These are phyloP conservation scores for Nomia melanderi DNA, from an alignment of 1,140 invertebrate genomes.

Conservation along the genomic window DNA sequence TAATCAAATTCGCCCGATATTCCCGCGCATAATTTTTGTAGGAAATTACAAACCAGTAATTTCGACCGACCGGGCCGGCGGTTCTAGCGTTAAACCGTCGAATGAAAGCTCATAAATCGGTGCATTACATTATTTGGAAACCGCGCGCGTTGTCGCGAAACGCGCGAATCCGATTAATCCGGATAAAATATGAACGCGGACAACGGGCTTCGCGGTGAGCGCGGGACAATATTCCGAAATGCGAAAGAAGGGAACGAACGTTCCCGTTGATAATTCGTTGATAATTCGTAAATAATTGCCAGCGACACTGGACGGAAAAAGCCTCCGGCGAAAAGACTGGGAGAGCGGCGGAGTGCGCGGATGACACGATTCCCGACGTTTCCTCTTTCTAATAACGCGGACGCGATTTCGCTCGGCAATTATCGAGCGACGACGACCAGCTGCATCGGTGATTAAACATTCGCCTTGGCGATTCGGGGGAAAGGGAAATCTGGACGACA, in stretches of 20 bases:
- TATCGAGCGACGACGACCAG: slow-evolving; percentile 13
- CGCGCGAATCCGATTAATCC: too few species aligned
- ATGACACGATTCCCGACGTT: slow-evolving; percentile 18
- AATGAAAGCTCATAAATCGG: too few species aligned
- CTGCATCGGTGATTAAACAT: background rate
- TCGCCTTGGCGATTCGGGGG: background rate
- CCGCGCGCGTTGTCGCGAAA: background rate
- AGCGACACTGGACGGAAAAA: too few species aligned
- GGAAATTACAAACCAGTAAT: too few species aligned
- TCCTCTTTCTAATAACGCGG: slow-evolving; percentile 17
- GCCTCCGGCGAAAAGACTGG: background rate
- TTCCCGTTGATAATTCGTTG: background rate
- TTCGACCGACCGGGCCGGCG: background rate
- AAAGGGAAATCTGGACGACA: background rate
- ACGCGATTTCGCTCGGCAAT: slow-evolving; percentile 11
- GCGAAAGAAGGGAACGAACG: background rate
- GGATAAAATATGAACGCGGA: background rate
- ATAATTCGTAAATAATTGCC: too few species aligned
- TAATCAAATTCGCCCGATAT: too few species aligned
- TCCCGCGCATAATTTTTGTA: too few species aligned
- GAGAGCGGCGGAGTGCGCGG: slow-evolving; percentile 17
- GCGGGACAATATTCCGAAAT: background rate
- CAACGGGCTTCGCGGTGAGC: slow-evolving; percentile 8
- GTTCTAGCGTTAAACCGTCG: background rate
- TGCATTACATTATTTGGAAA: slow-evolving; percentile 10